Conservation (phyloP, 2,113 vertebrate species). For the Ochotona curzoniae region DNA sequence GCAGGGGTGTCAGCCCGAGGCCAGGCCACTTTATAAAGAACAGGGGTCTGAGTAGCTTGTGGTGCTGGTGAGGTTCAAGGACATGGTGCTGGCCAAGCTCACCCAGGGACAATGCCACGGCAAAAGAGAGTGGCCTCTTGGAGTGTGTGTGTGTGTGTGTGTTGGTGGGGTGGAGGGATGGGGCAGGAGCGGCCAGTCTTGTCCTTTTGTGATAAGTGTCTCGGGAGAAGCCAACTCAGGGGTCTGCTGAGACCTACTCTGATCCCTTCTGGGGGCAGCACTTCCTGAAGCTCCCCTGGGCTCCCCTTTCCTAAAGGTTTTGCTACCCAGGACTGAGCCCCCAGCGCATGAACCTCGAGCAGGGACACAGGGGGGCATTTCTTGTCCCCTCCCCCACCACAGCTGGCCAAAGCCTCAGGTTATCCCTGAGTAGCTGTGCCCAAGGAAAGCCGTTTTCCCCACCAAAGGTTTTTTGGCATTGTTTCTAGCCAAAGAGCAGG, state of each 20-base stretch:
- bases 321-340: neutral
- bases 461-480: rapidly evolving
- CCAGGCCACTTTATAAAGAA: neutral
- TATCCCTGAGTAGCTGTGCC: neutral
- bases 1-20: neutral
- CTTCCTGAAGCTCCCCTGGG: neutral
- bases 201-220: neutral
- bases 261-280: neutral
- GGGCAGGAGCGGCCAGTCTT: neutral
- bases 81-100: neutral
- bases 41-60: neutral
- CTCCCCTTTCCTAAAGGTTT: neutral
- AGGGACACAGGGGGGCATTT: neutral
- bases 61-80: neutral
- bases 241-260: too few species aligned
- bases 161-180: too few species aligned
- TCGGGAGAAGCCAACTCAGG: neutral
- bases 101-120: too few species aligned
- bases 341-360: neutral
- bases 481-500: neutral
- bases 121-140: neutral
- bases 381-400: neutral
- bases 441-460: neutral
- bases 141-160: too few species aligned
- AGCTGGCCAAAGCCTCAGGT: neutral